These are phyloP conservation scores for Amazona guildingii DNA, from an alignment of 2,113 vertebrate genomes.

Conservation along the genomic window DNA sequence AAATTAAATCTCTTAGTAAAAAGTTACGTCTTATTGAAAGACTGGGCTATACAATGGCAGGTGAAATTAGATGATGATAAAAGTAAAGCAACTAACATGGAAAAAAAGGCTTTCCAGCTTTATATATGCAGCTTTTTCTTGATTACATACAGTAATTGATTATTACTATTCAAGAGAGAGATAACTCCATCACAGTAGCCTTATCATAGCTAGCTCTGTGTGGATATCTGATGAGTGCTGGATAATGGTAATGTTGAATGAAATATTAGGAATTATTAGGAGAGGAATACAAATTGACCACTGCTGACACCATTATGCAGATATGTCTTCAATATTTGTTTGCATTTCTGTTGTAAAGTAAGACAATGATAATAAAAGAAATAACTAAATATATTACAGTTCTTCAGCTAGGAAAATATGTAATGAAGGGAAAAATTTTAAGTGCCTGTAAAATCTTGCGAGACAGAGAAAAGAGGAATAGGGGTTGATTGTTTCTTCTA, in stretches of 20 bases:
- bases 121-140: not conserved
- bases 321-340: not conserved
- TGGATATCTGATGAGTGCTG: not conserved
- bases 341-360: not conserved
- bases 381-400: not conserved
- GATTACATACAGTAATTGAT: not conserved
- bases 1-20: not conserved
- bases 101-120: not conserved
- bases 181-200: not conserved
- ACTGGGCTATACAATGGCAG: not conserved
- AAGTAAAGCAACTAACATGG: not conserved
- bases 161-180: not conserved
- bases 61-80: not conserved
- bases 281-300: not conserved
- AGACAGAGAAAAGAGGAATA: not conserved
- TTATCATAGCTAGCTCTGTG: not conserved
- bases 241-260: not conserved
- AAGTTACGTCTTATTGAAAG: not conserved
- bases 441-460: not conserved
- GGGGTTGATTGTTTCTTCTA: not conserved
- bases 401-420: not conserved
- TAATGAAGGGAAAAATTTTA: not conserved
- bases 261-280: not conserved
- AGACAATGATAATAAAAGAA: not conserved
- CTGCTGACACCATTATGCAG: not conserved